These are phyloP conservation scores for Tridacna gigas DNA, from an alignment of 2,888 invertebrate species.

Conservation along the genomic window DNA sequence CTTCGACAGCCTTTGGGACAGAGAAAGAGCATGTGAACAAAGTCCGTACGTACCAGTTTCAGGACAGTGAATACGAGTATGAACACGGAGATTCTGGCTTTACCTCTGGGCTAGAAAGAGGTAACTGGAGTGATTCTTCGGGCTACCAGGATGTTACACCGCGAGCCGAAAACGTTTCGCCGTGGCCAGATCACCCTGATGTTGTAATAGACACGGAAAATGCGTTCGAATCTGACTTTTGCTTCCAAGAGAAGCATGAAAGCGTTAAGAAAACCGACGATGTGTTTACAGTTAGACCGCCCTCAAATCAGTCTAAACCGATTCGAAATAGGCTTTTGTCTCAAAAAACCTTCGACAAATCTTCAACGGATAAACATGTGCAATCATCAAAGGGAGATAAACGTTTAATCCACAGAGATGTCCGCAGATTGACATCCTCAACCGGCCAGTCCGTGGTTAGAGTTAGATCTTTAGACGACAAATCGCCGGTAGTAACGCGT, in stretches of 20 bases:
- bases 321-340: neutral
- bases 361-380: neutral
- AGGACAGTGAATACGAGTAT: conserved; percentile 32
- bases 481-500: conserved; percentile 38
- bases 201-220: conserved; percentile 36
- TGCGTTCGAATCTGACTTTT: conserved; percentile 70
- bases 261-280: neutral
- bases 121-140: conserved; percentile 51
- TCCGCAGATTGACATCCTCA: conserved; percentile 27
- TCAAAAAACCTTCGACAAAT: neutral
- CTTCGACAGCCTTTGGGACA: conserved; percentile 1
- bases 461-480: conserved; percentile 51
- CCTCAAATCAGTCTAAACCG: neutral
- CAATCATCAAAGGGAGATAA: conserved; percentile 11
- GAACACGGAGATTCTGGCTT: conserved; percentile 61
- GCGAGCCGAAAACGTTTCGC: conserved; percentile 44
- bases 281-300: too few species aligned
- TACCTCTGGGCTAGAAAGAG: conserved; percentile 52
- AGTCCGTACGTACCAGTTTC: neutral
- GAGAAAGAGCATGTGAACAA: conserved; percentile 1
- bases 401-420: conserved; percentile 38
- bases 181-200: conserved; percentile 63
- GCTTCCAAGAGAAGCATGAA: neutral
- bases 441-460: conserved; percentile 36
- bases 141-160: conserved; percentile 47